These are phyloP conservation scores for Centropus bengalensis DNA, from an alignment of 2,113 vertebrate genomes.

Conservation along the genomic window DNA sequence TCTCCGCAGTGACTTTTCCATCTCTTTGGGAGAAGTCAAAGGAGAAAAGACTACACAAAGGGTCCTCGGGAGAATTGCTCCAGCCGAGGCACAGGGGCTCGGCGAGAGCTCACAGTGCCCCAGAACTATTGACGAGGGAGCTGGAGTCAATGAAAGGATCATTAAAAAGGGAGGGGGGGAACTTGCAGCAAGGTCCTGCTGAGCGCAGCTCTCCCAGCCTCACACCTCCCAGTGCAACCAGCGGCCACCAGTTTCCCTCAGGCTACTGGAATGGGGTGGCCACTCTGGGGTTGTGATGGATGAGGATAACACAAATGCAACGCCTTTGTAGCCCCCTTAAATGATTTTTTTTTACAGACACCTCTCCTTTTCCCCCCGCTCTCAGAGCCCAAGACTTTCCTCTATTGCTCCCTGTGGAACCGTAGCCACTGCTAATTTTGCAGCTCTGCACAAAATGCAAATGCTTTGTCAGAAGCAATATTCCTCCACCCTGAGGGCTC, in stretches of 20 bases:
- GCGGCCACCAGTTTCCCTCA: background rate
- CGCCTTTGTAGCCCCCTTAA: background rate
- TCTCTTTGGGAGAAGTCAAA: constrained; percentile 26
- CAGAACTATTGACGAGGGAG: background rate
- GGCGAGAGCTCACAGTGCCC: background rate
- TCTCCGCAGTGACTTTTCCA: constrained; percentile 3
- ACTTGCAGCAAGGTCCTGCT: background rate
- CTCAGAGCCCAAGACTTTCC: background rate
- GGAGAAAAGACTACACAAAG: background rate
- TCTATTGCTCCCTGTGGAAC: background rate
- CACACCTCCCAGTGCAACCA: background rate
- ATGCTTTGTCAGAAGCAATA: constrained; percentile 34
- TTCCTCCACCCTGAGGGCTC: background rate
- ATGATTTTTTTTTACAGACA: background rate
- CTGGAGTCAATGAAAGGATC: background rate
- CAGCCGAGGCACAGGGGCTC: background rate
- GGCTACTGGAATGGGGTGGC: background rate
- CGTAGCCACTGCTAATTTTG: constrained; percentile 8
- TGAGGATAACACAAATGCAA: background rate
- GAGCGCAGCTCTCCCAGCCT: background rate
- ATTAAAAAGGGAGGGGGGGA: rapidly evolving
- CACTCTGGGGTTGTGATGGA: background rate
- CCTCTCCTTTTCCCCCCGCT: background rate
- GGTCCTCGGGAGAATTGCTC: background rate
- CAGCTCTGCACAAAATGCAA: constrained; percentile 44